phyloP scores from a whole-genome alignment of 2,113 vertebrate genomes.

The Rhea pennata region DNA sequence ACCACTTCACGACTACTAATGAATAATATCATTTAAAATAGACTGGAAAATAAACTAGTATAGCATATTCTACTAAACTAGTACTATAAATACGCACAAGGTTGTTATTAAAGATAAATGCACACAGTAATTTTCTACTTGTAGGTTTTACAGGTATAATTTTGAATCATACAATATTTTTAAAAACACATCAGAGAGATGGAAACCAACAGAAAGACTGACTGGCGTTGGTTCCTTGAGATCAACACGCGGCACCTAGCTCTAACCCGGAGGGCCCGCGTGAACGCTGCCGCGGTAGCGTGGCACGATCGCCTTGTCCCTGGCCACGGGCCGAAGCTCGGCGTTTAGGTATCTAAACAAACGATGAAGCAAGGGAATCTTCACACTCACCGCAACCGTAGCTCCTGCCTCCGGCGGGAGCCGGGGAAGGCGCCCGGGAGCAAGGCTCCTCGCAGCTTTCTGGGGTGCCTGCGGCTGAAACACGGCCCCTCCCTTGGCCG shows the following conservation, averaged over 20 bases:
- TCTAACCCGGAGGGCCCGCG: conserved; percentile 3
- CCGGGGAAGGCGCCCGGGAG: not conserved
- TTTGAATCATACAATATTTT: conserved; percentile 62
- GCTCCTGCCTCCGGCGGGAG: not conserved
- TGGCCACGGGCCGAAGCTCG: not conserved
- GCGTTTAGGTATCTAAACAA: not conserved
- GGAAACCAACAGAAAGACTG: conserved; percentile 35
- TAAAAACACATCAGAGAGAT: conserved; percentile 43
- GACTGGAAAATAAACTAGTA: conserved; percentile 62
- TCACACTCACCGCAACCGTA: not conserved
- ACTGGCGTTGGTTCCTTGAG: not conserved
- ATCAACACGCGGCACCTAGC: conserved; percentile 19
- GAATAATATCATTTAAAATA: conserved; percentile 63
- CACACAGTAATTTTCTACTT: conserved; percentile 72
- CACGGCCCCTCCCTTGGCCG: not conserved
- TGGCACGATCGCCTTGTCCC: not conserved
- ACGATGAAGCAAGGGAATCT: not conserved
- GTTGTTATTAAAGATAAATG: conserved; percentile 72
- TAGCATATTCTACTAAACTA: conserved; percentile 49
- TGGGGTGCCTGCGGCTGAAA: not conserved
- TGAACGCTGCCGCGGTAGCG: not conserved
- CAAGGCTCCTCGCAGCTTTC: not conserved
- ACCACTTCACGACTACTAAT: conserved; percentile 51
- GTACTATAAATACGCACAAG: conserved; percentile 57
- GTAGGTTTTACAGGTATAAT: conserved; percentile 62